These are phyloP conservation scores for Xiphias gladius DNA, from an alignment of 2,113 vertebrate genomes.

Conservation along the genomic window DNA sequence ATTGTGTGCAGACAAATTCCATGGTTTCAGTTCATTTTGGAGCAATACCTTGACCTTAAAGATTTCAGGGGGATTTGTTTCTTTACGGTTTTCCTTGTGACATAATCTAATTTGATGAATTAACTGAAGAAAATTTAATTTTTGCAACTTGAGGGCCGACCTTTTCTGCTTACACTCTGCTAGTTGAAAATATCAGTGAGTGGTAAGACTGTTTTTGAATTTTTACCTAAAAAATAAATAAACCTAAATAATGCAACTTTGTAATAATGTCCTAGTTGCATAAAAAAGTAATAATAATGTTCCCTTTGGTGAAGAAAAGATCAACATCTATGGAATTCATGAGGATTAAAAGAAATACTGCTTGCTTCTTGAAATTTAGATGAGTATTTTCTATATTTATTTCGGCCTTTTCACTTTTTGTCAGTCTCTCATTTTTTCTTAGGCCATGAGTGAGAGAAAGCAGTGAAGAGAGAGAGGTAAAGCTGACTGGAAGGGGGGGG, in stretches of 20 bases:
- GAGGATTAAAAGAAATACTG: slow-evolving; percentile 1
- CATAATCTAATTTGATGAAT: not conserved
- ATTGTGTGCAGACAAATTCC: not conserved
- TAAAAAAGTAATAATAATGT: not conserved
- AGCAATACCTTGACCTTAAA: not conserved
- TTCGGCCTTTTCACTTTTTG: slow-evolving; percentile 37
- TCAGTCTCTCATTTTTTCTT: slow-evolving; percentile 44
- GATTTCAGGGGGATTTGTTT: not conserved
- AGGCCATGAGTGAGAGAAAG: slow-evolving; percentile 60
- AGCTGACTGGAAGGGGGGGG: slow-evolving; percentile 73
- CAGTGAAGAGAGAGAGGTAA: slow-evolving; percentile 59
- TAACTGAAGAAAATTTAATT: not conserved
- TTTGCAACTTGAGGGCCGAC: slow-evolving; percentile 8
- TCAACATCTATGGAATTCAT: not conserved
- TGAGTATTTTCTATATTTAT: not conserved
- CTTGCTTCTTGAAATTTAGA: not conserved
- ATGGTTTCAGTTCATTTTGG: not conserved
- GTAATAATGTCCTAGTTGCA: not conserved
- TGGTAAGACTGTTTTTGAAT: not conserved
- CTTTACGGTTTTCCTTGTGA: not conserved
- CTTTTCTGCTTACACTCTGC: not conserved
- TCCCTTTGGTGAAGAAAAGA: not conserved
- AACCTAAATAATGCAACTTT: not conserved
- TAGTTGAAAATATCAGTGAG: not conserved
- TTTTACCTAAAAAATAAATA: slow-evolving; percentile 1